These are phyloP conservation scores for Calameuta idolon DNA, from an alignment of 2,888 invertebrate genomes.

Conservation along the genomic window DNA sequence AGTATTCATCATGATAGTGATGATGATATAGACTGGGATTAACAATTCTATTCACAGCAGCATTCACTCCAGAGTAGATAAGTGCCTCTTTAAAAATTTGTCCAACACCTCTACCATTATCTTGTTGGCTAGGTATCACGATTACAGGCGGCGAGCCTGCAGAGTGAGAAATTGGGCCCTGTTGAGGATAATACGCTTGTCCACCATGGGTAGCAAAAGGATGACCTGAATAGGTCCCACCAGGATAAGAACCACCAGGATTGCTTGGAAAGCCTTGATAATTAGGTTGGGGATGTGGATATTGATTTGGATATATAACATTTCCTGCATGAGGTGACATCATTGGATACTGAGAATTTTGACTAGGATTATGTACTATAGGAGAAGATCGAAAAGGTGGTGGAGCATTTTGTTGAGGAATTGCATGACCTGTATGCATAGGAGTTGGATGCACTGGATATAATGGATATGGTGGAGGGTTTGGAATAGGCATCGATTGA, in stretches of 20 bases:
- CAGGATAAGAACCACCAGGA: too few relatives aligned
- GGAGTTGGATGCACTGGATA: conserved; percentile 2
- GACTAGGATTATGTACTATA: background rate
- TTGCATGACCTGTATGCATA: background rate
- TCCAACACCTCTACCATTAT: conserved; percentile 42
- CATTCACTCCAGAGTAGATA: conserved; percentile 47
- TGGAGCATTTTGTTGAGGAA: background rate
- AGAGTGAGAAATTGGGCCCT: conserved; percentile 18
- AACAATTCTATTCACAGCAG: conserved; percentile 21
- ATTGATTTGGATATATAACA: background rate
- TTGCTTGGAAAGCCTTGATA: too few relatives aligned
- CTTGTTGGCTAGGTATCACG: conserved; percentile 29
- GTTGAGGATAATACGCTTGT: conserved; percentile 16
- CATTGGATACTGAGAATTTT: background rate
- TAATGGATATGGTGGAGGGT: conserved; percentile 8
- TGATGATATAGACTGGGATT: conserved; percentile 2
- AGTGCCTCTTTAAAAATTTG: conserved; percentile 49
- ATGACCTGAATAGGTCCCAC: background rate
- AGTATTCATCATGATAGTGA: background rate
- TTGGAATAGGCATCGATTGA: background rate
- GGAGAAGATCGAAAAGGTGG: background rate
- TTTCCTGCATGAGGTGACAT: background rate
- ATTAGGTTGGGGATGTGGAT: background rate
- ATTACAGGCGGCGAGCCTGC: conserved; percentile 34
- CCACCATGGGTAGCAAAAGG: conserved; percentile 2